Conservation (phyloP, 1,140 invertebrate genomes). For the Drosophila equinoxialis region DNA sequence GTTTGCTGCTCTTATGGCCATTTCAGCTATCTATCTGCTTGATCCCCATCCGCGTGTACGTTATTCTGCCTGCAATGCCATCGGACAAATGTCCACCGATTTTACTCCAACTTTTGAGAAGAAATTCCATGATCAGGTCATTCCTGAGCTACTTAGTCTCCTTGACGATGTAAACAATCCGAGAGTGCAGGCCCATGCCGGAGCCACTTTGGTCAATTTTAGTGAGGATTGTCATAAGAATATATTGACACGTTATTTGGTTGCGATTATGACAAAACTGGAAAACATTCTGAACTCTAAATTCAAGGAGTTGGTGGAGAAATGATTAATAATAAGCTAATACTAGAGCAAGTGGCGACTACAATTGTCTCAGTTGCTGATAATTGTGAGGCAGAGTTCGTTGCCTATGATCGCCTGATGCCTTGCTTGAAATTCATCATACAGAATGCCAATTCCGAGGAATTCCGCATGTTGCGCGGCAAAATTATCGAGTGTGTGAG, state of each 20-base stretch:
- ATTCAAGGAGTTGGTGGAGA: constrained; percentile 96
- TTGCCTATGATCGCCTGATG: constrained; percentile 91
- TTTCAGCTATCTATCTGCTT: constrained; percentile 96
- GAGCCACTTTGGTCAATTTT: constrained; percentile 99
- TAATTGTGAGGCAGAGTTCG: constrained; percentile 98
- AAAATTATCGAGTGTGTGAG: constrained; percentile 99
- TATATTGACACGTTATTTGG: constrained; percentile 95
- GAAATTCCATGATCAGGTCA: constrained; percentile 95
- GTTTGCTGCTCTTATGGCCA: constrained; percentile 98
- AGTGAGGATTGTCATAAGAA: constrained; percentile 99
- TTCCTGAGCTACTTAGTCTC: constrained; percentile 94
- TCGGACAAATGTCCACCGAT: constrained; percentile 99
- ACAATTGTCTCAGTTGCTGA: constrained; percentile 99
- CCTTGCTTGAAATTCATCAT: constrained; percentile 99
- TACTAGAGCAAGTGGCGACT: constrained; percentile 98
- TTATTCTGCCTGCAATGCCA: constrained; percentile 99
- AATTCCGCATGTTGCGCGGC: constrained; percentile 94
- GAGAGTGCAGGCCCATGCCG: constrained; percentile 95
- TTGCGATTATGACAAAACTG: constrained; percentile 95
- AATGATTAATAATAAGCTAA: constrained; percentile 97
- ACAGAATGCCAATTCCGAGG: constrained; percentile 93
- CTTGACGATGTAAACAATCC: constrained; percentile 96
- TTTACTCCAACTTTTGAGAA: constrained; percentile 98
- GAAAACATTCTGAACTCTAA: constrained; percentile 95
- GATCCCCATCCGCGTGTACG: constrained; percentile 86